Conservation (phyloP, 2,797 vertebrate species). For the Coccyzus lansbergi region DNA sequence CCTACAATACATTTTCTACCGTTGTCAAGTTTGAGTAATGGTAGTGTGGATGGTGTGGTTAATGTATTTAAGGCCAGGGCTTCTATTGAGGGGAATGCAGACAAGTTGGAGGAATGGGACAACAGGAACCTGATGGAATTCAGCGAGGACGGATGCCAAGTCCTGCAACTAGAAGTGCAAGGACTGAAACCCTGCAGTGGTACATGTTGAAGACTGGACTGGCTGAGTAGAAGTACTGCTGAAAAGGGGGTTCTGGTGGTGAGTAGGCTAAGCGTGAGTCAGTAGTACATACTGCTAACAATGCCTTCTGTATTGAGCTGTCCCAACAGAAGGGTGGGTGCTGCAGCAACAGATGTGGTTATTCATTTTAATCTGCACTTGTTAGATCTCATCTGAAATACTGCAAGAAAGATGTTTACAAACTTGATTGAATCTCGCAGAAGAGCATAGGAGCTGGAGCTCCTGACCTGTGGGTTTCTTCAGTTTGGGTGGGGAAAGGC, state of each 20-base stretch:
- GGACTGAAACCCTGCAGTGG: neutral
- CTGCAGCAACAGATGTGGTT: neutral
- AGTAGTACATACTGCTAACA: neutral
- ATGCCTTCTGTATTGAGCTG: neutral
- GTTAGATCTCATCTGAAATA: neutral
- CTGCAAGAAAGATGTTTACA: neutral
- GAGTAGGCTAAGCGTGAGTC: neutral
- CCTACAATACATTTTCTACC: neutral
- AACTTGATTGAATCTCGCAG: neutral
- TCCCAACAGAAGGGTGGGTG: neutral
- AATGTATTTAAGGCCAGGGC: neutral
- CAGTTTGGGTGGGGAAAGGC: neutral
- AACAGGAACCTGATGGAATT: neutral
- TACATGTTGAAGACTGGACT: neutral
- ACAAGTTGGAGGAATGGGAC: neutral
- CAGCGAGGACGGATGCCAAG: neutral
- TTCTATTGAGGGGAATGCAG: neutral
- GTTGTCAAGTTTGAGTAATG: neutral
- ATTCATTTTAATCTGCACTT: neutral
- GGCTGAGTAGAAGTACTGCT: neutral
- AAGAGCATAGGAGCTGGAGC: neutral
- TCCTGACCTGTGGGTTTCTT: neutral
- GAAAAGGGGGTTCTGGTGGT: fast-evolving
- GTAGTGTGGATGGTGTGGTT: neutral
- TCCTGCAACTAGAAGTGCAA: neutral